Evolutionary conservation across 2,113 vertebrate species (phyloP).

Genomic region (Pterocles gutturalis): DNA sequence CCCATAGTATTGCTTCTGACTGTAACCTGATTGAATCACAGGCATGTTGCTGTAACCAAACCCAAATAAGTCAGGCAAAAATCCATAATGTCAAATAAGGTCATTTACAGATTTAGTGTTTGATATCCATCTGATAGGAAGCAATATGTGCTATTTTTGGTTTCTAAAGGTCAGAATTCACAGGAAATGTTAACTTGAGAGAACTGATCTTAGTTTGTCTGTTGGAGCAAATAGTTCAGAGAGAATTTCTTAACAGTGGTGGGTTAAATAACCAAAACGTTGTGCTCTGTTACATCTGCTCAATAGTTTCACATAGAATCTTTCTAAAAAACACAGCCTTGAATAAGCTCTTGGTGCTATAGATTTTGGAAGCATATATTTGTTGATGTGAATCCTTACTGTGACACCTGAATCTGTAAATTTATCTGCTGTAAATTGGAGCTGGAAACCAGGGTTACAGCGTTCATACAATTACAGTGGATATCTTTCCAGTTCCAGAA

Average conservation of each 20-base stretch:
- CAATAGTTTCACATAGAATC: background rate
- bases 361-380: background rate
- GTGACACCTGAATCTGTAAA: constrained; percentile 34
- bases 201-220: background rate
- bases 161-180: constrained; percentile 27
- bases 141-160: background rate
- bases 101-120: background rate
- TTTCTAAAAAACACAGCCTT: background rate
- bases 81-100: background rate
- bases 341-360: background rate
- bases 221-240: background rate
- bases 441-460: constrained; percentile 47
- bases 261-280: background rate
- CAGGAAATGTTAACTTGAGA: background rate
- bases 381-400: constrained; percentile 8
- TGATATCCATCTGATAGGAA: background rate
- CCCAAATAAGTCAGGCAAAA: background rate
- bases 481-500: constrained; percentile 66
- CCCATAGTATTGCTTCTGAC: background rate
- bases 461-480: constrained; percentile 40
- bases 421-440: constrained; percentile 44
- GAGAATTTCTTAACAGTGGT: background rate
- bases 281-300: background rate
- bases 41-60: background rate
- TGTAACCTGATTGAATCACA: background rate